Conservation (phyloP, 2,888 invertebrate genomes). For the Aleiodes alternator region DNA sequence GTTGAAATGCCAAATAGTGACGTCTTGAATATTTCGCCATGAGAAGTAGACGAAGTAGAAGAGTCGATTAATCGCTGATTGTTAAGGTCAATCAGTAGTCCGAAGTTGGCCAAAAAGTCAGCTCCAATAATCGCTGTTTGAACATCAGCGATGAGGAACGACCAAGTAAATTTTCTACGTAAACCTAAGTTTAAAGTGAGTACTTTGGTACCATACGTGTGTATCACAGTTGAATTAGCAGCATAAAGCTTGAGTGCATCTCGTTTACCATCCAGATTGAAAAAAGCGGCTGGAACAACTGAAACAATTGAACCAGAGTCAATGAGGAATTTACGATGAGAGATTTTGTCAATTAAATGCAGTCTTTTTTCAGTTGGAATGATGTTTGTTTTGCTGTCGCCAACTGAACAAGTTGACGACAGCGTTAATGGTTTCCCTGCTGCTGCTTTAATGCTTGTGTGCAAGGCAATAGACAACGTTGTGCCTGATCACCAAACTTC, state of each 20-base stretch:
- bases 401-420: too few species aligned
- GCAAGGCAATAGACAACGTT: too few species aligned
- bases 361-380: too few species aligned
- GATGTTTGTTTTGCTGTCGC: too few species aligned
- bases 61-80: conserved; percentile 28
- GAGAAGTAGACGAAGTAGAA: not conserved
- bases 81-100: not conserved
- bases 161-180: conserved; percentile 10
- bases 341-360: conserved; percentile 2
- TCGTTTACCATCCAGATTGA: too few species aligned
- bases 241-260: too few species aligned
- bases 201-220: conserved; percentile 21
- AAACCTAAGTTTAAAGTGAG: not conserved
- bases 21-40: too few species aligned
- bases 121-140: conserved; percentile 18
- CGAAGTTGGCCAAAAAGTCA: not conserved
- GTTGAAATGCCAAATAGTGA: too few species aligned
- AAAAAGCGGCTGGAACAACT: not conserved
- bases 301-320: conserved; percentile 24
- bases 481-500: too few species aligned
- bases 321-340: not conserved
- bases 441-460: too few species aligned
- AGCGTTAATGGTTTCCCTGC: too few species aligned
- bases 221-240: conserved; percentile 9
- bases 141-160: not conserved